These are phyloP conservation scores for Lycophotia porphyrea DNA, from an alignment of 2,888 invertebrate species.

Conservation along the genomic window DNA sequence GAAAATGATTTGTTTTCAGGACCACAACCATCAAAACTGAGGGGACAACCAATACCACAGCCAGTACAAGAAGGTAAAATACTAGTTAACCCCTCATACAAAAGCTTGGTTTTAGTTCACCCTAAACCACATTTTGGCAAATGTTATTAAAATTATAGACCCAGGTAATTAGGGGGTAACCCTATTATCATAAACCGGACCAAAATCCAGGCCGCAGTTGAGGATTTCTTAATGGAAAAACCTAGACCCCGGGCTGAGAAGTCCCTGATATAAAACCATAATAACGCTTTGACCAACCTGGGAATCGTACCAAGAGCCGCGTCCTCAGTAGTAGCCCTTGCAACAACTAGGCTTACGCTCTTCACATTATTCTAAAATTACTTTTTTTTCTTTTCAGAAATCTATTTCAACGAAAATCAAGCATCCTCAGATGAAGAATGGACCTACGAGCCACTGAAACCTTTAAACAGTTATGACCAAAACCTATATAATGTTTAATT, in stretches of 20 bases:
- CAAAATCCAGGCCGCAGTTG: not conserved
- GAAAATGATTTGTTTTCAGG: conserved; percentile 2
- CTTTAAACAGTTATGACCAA: conserved; percentile 26
- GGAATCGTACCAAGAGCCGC: not conserved
- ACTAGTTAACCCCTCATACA: not conserved
- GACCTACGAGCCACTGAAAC: conserved; percentile 70
- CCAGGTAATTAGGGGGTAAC: too few relatives aligned
- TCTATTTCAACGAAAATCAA: conserved; percentile 29
- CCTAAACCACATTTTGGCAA: too few relatives aligned
- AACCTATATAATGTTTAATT: conserved; percentile 48
- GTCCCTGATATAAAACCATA: not conserved
- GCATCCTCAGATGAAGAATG: conserved; percentile 71
- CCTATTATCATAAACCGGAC: not conserved
- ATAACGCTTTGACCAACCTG: not conserved
- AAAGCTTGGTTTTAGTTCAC: not conserved
- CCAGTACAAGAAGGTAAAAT: conserved; percentile 42
- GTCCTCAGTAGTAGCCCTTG: not conserved
- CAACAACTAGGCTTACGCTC: not conserved
- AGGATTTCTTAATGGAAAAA: not conserved
- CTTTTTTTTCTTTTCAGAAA: conserved; percentile 37
- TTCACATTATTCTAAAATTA: not conserved
- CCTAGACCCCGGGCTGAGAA: not conserved
- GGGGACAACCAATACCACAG: not conserved
- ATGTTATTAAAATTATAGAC: too few relatives aligned
- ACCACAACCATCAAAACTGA: conserved; percentile 1